A percentile compares a stretch with the other conserved stretches of the same genome.
These are phyloP conservation scores for Agelas oroides DNA, from an alignment of 37 sponge, comb jelly and placozoan genomes.

Conservation along the genomic window DNA sequence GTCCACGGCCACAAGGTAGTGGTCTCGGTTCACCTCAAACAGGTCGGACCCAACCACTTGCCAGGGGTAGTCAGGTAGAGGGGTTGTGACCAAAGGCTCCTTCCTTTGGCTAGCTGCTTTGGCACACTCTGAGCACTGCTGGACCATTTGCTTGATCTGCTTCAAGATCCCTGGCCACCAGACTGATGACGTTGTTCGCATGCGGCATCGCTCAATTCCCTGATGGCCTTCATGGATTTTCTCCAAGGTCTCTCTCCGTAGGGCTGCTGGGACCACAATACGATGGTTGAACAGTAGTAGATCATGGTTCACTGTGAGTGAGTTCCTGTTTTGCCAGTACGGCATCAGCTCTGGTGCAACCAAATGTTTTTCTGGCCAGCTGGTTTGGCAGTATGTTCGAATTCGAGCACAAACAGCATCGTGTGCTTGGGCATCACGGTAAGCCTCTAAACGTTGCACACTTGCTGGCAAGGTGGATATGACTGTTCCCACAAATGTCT, in stretches of 20 bases:
- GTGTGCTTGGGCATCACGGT: constrained; percentile 30
- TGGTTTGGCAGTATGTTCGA: background rate
- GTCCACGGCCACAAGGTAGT: constrained; percentile 20
- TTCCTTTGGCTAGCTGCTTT: constrained; percentile 14
- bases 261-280: constrained; percentile 30
- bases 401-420: constrained; percentile 12
- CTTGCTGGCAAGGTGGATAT: constrained; percentile 16
- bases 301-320: constrained; percentile 1
- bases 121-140: constrained; percentile 10
- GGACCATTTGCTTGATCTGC: constrained; percentile 3
- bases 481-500: background rate
- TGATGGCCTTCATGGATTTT: constrained; percentile 23
- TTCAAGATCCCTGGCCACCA: constrained; percentile 32
- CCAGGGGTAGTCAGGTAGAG: constrained; percentile 48
- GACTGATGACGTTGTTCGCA: constrained; percentile 14
- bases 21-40: constrained; percentile 1
- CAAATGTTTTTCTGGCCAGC: constrained; percentile 20
- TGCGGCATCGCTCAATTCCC: constrained; percentile 16
- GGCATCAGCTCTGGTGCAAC: background rate
- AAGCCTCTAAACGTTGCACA: background rate
- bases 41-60: constrained; percentile 26
- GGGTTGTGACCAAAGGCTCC: constrained; percentile 39
- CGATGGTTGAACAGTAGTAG: constrained; percentile 1
- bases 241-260: constrained; percentile 22
- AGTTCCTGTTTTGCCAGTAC: constrained; percentile 21